These are phyloP conservation scores for Myiozetetes cayanensis DNA, from an alignment of 2,113 vertebrate species.

Conservation along the genomic window DNA sequence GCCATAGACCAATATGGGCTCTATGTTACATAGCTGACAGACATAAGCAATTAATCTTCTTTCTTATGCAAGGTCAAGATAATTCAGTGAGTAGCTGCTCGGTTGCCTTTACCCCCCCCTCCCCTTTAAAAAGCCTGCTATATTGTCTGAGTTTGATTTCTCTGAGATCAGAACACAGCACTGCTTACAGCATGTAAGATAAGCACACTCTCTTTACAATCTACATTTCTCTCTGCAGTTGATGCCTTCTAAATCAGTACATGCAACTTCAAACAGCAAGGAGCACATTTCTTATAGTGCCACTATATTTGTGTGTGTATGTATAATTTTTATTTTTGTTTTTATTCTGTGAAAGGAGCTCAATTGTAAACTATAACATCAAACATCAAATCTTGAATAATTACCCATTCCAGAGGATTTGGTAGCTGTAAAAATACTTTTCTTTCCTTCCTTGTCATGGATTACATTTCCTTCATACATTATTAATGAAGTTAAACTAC, in stretches of 20 bases:
- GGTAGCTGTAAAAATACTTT: slow-evolving; percentile 73
- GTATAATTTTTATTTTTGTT: neutral
- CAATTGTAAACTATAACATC: slow-evolving; percentile 70
- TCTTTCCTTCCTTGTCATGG: slow-evolving; percentile 85
- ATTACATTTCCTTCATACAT: slow-evolving; percentile 99
- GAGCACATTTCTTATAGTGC: neutral
- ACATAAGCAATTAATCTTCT: neutral
- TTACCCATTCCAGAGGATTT: slow-evolving; percentile 79
- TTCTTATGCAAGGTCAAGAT: neutral
- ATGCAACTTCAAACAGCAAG: slow-evolving; percentile 2
- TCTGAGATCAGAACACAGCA: neutral
- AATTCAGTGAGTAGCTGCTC: neutral
- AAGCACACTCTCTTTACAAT: slow-evolving; percentile 38
- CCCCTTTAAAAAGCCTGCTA: neutral
- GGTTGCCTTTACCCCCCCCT: accelerated
- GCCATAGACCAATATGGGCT: neutral
- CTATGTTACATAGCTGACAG: neutral
- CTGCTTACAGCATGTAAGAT: slow-evolving; percentile 7
- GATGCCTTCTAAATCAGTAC: neutral
- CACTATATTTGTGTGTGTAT: neutral
- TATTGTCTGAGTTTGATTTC: neutral
- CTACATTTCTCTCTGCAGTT: slow-evolving; percentile 32
- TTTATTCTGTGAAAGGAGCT: slow-evolving; percentile 6
- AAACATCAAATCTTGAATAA: slow-evolving; percentile 76
- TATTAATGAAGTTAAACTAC: slow-evolving; percentile 99